phyloP scores from a whole-genome alignment of 64 coral and sea anemone species.

The Montipora foliosa region DNA sequence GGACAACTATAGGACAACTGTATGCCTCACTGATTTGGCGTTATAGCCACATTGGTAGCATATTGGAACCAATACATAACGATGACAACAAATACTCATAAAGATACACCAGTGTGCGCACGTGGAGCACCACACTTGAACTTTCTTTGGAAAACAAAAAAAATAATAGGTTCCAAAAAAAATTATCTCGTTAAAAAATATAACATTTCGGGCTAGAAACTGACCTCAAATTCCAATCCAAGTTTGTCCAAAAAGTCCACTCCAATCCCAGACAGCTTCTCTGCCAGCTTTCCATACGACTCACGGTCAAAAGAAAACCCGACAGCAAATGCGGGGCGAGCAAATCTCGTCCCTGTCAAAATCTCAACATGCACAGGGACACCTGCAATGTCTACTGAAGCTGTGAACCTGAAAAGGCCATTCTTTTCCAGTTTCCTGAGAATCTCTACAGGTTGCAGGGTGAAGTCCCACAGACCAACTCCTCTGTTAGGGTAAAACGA shows the following conservation, averaged over 20 bases:
- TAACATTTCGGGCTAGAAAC: no score
- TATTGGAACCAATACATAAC: no score
- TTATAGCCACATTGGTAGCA: no score
- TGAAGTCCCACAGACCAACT: conserved; percentile 81
- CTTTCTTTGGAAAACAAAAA: no score
- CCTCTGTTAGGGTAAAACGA: neutral
- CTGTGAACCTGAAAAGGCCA: conserved; percentile 74
- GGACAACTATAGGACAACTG: no score
- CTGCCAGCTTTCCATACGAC: conserved; percentile 84
- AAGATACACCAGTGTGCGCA: no score
- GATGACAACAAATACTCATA: no score
- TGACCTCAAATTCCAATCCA: conserved; percentile 91
- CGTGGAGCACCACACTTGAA: no score
- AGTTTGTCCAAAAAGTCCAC: conserved; percentile 88
- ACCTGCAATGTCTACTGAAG: conserved; percentile 70
- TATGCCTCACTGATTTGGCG: no score
- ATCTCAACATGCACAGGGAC: conserved; percentile 94
- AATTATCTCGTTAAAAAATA: no score
- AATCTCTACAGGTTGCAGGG: conserved; percentile 68
- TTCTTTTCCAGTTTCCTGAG: conserved; percentile 58
- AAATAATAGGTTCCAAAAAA: no score
- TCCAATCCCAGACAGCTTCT: conserved; percentile 82
- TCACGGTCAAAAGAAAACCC: conserved; percentile 94
- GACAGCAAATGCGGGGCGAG: conserved; percentile 66
- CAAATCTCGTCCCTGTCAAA: conserved; percentile 42